Evolutionary conservation across 1,140 invertebrate species (phyloP), one percentile per base, ranked within the genome.

Genomic region (Drosophila yakuba): DNA sequence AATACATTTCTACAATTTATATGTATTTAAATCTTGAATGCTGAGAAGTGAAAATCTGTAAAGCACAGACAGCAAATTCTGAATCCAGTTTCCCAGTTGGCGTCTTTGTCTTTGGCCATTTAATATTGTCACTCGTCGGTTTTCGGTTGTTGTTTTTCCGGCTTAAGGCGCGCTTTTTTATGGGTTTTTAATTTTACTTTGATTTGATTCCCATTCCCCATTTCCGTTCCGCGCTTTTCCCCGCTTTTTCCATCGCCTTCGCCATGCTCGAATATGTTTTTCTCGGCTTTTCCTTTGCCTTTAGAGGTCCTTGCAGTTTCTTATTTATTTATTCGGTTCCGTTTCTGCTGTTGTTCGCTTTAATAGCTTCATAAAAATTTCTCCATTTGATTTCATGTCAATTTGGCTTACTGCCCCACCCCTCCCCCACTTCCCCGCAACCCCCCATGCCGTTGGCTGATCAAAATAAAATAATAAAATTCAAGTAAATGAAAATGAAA

Each of bases 401-500:
- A 78, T 85, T 86, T 80, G 66, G 41, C 23, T 25, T 32, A 14
- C 38, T 39, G 38, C 10, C 35, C 20, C 20, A n/a, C 20, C 20
- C 20, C 20, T 20, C 20, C 20, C 20, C 2, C 2, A 2, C 20
- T 20, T 20, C 2, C 20, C 20, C 20, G 2, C 20, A 1, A 20
- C 1, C 20, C 1, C 0, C 20, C 20, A 20, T 20, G 20, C 20
- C 20, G 20, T 20, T 20, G 20, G 20, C 20, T 20, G 82, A 74
- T 69, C 73, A 32, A 78, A 86, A 85, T 86, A 85, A 84, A 85
- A 81, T 84, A 83, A 84, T 86, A 84, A 85, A 86, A 85, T 61
- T 74, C 81, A 74, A 81, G 73, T 74, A 86, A 85, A 78, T 86
- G 81, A 85, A 74, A 85, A 86, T 81, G 68, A 85, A 86, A 78